Evolutionary conservation across 2,797 vertebrate genomes (phyloP).

Genomic region (Sebastes kiyomatsui): DNA sequence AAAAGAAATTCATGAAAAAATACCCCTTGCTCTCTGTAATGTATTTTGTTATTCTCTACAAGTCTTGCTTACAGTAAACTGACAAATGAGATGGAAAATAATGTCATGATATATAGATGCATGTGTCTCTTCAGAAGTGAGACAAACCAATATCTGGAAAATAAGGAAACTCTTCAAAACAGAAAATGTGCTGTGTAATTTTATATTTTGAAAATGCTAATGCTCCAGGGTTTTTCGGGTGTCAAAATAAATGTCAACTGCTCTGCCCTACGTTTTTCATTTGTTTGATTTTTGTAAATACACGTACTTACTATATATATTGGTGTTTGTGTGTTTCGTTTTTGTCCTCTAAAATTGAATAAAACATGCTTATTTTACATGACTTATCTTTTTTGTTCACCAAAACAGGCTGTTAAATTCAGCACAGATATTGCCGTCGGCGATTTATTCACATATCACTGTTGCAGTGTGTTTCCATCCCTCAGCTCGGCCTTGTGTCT

Average conservation of each 20-base stretch:
- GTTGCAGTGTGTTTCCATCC: constrained; percentile 5
- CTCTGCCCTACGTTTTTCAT: background rate
- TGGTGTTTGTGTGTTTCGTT: background rate
- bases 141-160: background rate
- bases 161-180: background rate
- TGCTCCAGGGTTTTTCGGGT: background rate
- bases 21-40: too few relatives aligned
- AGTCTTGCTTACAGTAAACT: background rate
- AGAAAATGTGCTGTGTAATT: background rate
- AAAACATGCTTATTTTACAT: background rate
- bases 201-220: background rate
- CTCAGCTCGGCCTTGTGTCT: background rate
- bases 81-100: background rate
- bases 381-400: background rate
- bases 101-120: background rate
- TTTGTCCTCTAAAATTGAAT: background rate
- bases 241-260: background rate
- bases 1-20: too few relatives aligned
- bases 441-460: background rate
- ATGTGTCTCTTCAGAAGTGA: background rate
- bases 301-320: background rate
- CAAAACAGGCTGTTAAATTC: background rate
- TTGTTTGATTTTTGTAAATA: background rate
- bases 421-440: background rate
- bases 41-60: too few relatives aligned